Percentiles rank a stretch among this genome's conserved stretches.
phyloP scores from a whole-genome alignment of 2,113 vertebrate genomes.

The Centropus bengalensis region DNA sequence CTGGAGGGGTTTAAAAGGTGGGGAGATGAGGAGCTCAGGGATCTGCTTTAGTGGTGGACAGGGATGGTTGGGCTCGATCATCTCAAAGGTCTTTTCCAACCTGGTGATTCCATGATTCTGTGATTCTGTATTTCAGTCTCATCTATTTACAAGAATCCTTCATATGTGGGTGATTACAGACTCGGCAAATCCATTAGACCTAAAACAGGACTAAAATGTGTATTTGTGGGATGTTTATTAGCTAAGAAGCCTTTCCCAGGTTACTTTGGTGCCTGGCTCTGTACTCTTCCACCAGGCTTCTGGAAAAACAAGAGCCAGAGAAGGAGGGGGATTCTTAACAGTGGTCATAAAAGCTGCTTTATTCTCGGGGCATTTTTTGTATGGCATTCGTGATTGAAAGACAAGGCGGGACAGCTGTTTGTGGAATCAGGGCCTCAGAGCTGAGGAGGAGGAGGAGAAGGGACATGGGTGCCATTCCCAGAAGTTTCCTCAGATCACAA shows the following conservation, averaged over 20 bases:
- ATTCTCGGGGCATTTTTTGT: slow-evolving; percentile 24
- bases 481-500: neutral
- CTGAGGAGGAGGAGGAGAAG: neutral
- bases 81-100: no score
- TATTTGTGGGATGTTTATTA: neutral
- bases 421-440: slow-evolving; percentile 30
- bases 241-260: neutral
- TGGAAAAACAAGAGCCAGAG: slow-evolving; percentile 29
- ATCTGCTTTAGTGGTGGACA: no score
- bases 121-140: neutral
- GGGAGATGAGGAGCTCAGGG: no score
- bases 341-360: slow-evolving; percentile 2
- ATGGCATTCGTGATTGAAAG: slow-evolving; percentile 49
- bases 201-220: slow-evolving; percentile 18
- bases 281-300: slow-evolving; percentile 15
- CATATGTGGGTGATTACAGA: neutral
- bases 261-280: slow-evolving; percentile 28
- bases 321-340: slow-evolving; percentile 26
- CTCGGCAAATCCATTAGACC: slow-evolving; percentile 47
- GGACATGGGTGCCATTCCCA: neutral
- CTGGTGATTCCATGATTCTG: no score
- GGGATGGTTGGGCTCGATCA: no score
- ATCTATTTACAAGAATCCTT: slow-evolving; percentile 47
- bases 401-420: slow-evolving; percentile 15
- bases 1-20: no score